Evolutionary conservation across 2,797 vertebrate species (phyloP).

Genomic region (Cynopterus sphinx): DNA sequence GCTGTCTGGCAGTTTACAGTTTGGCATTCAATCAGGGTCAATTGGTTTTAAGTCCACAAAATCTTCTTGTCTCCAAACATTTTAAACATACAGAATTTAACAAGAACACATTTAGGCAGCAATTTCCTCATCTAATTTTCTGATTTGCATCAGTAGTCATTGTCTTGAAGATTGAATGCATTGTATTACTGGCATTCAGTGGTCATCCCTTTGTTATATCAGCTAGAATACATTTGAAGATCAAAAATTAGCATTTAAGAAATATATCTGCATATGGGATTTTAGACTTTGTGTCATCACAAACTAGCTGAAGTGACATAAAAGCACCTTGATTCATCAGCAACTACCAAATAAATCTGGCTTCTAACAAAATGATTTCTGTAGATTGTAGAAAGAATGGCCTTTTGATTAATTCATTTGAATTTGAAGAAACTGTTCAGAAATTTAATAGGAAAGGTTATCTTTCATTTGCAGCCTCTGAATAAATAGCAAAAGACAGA

Average conservation of each 20-base stretch:
- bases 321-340: slow-evolving; percentile 27
- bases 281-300: slow-evolving; percentile 42
- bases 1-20: slow-evolving; percentile 55
- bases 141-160: slow-evolving; percentile 38
- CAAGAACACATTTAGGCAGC: slow-evolving; percentile 27
- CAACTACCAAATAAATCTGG: slow-evolving; percentile 17
- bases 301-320: slow-evolving; percentile 10
- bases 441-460: slow-evolving; percentile 36
- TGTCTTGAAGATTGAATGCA: slow-evolving; percentile 49
- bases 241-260: slow-evolving; percentile 52
- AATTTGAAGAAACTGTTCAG: slow-evolving; percentile 45
- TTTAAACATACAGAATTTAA: slow-evolving; percentile 56
- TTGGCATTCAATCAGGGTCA: slow-evolving; percentile 52
- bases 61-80: slow-evolving; percentile 49
- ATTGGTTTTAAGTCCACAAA: slow-evolving; percentile 41
- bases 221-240: slow-evolving; percentile 47
- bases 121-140: slow-evolving; percentile 40
- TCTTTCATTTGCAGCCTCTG: slow-evolving; percentile 38
- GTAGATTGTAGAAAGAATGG: slow-evolving; percentile 38
- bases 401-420: slow-evolving; percentile 43
- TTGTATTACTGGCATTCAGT: not conserved
- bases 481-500: slow-evolving; percentile 23
- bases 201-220: slow-evolving; percentile 11
- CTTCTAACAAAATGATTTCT: slow-evolving; percentile 44
- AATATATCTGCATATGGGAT: slow-evolving; percentile 41